Conservation (phyloP, 2,888 invertebrate species). For the Congeria kusceri region DNA sequence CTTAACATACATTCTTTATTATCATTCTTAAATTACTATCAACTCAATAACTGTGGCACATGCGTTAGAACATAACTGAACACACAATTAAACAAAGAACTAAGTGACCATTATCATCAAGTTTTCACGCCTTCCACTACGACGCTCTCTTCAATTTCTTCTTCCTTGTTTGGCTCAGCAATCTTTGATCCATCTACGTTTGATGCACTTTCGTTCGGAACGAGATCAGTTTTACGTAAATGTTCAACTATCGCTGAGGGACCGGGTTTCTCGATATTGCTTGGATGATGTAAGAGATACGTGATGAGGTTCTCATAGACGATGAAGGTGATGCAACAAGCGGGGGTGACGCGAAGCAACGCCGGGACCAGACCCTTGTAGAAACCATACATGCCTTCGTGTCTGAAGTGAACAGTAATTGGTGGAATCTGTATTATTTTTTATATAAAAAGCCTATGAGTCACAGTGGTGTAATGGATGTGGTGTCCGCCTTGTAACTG, state of each 20-base stretch:
- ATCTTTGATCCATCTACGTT: background rate
- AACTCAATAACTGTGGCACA: too few species aligned
- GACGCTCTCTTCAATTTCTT: background rate
- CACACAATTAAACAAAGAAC: too few species aligned
- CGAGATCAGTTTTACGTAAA: too few species aligned
- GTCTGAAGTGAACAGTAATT: constrained; percentile 66
- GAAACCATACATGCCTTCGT: constrained; percentile 94
- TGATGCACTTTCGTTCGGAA: background rate
- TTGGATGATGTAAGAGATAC: constrained; percentile 39
- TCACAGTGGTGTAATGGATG: too few species aligned
- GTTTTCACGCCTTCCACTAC: background rate
- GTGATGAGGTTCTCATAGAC: constrained; percentile 94
- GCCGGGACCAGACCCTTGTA: constrained; percentile 97
- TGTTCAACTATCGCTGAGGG: background rate
- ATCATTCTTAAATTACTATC: too few species aligned
- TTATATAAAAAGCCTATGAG: too few species aligned
- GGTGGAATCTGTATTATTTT: too few species aligned
- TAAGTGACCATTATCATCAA: background rate
- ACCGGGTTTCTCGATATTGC: background rate
- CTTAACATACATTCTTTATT: too few species aligned
- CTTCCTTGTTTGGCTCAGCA: background rate
- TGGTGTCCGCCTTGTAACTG: too few species aligned
- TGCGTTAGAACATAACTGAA: too few species aligned
- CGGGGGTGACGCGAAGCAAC: constrained; percentile 95
- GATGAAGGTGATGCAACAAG: constrained; percentile 98